These are phyloP conservation scores for Torymus auratus DNA, from an alignment of 2,888 invertebrate species.

Conservation along the genomic window DNA sequence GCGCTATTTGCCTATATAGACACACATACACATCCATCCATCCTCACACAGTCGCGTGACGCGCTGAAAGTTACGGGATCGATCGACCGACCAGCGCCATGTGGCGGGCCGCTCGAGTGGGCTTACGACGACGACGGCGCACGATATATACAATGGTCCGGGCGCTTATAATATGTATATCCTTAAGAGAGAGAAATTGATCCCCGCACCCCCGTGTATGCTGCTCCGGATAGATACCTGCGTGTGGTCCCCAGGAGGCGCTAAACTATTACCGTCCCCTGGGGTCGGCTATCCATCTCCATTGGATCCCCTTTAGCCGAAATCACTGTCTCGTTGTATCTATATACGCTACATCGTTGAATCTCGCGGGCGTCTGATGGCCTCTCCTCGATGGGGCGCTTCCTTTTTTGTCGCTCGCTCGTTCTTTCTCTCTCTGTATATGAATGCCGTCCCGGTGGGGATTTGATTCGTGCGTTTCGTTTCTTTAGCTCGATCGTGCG, in stretches of 20 bases:
- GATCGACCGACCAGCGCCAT: constrained; percentile 65
- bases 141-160: constrained; percentile 64
- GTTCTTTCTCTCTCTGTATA: not conserved
- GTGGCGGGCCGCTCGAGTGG: constrained; percentile 73
- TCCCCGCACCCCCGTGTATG: constrained; percentile 7
- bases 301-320: constrained; percentile 74
- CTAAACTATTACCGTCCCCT: constrained; percentile 71
- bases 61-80: constrained; percentile 10
- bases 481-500: too few relatives aligned
- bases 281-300: constrained; percentile 75
- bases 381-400: too few relatives aligned
- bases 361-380: too few relatives aligned
- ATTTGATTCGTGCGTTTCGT: too few relatives aligned
- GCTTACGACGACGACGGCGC: constrained; percentile 72
- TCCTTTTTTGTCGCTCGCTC: not conserved
- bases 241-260: constrained; percentile 55
- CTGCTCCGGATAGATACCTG: not conserved
- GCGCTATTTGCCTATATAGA: constrained; percentile 1
- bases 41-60: too few relatives aligned
- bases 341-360: too few relatives aligned
- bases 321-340: constrained; percentile 63
- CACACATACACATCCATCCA: too few relatives aligned
- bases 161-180: not conserved
- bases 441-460: too few relatives aligned
- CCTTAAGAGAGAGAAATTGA: constrained; percentile 38